These are phyloP conservation scores for Eulemur macaco DNA, from an alignment of 2,113 vertebrate species.

Conservation along the genomic window DNA sequence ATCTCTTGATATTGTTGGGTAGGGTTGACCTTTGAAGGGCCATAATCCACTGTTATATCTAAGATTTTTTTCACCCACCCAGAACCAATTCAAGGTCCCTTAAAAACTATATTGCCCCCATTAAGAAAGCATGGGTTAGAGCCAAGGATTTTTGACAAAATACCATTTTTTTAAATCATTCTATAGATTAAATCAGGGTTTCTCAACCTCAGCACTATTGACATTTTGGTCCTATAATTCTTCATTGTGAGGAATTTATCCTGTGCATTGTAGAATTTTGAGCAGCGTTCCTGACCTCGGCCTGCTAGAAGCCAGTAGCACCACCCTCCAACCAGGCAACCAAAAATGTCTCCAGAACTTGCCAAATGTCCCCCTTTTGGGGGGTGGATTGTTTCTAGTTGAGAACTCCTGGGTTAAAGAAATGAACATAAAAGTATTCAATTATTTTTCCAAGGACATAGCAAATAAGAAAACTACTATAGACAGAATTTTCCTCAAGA, in stretches of 20 bases:
- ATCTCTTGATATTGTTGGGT: background rate
- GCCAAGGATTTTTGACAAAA: background rate
- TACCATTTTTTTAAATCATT: background rate
- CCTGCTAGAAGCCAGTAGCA: background rate
- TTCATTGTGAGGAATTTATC: background rate
- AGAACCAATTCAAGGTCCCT: background rate
- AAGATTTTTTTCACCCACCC: background rate
- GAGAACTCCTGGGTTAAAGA: background rate
- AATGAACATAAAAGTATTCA: background rate
- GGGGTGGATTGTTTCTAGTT: background rate
- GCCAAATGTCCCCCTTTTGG: too few relatives aligned
- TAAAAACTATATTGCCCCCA: background rate
- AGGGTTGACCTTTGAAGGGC: background rate
- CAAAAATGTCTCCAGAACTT: background rate
- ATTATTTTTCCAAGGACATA: background rate
- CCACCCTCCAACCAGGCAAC: background rate
- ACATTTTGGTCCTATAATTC: background rate
- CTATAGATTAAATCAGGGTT: background rate
- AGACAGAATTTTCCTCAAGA: background rate
- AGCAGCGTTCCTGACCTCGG: background rate
- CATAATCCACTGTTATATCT: background rate
- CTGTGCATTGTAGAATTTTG: accelerated
- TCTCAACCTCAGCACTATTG: background rate
- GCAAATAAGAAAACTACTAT: background rate
- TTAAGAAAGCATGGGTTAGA: background rate